Evolutionary conservation across 2,113 vertebrate genomes (phyloP), one percentile per base, ranked within the genome.

Genomic region (Argyrosomus japonicus): DNA sequence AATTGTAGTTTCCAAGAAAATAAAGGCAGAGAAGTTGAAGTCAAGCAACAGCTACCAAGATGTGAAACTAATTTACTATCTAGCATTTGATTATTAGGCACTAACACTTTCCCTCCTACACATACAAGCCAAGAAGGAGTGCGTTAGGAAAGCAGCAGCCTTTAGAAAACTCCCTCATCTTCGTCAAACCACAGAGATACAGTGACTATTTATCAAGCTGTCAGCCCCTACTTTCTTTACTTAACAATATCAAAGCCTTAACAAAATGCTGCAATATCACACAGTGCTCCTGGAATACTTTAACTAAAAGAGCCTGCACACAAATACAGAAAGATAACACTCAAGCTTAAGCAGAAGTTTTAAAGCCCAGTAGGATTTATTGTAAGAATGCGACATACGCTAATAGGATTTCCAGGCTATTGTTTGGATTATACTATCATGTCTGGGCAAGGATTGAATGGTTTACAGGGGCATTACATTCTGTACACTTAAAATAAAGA

Each of bases 391-490:
- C 10, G 18, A 75, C 68, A 77, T 65, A 36, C 25, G 23, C 23
- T 88, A 84, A 87, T 82, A 87, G 82, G 84, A 90, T 86, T 83
- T 60, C 11, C 4, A 73, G 58, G 60, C 84, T 75, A 27, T 88
- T 91, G 88, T 86, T 86, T 77, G 83, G 62, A 77, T 88, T 77
- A 88, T 61, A 56, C 75, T 86, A 65, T 85, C 63, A 79, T 53
- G 70, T 79, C 78, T 77, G 27, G 61, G 68, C 32, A 60, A 70
- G 71, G 78, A 79, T 65, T 73, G 15, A 80, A 62, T 53, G 56
- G 72, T 79, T 84, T 86, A 51, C 45, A 53, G 11, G 61, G 40
- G 48, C 29, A 85, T 87, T 79, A 83, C 51, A 77, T 75, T 70
- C 27, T 51, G 15, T 47, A 75, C 32, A 48, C 43, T 78, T 53